These are phyloP conservation scores for Tachina fera DNA, from an alignment of 2,888 invertebrate genomes.

Conservation along the genomic window DNA sequence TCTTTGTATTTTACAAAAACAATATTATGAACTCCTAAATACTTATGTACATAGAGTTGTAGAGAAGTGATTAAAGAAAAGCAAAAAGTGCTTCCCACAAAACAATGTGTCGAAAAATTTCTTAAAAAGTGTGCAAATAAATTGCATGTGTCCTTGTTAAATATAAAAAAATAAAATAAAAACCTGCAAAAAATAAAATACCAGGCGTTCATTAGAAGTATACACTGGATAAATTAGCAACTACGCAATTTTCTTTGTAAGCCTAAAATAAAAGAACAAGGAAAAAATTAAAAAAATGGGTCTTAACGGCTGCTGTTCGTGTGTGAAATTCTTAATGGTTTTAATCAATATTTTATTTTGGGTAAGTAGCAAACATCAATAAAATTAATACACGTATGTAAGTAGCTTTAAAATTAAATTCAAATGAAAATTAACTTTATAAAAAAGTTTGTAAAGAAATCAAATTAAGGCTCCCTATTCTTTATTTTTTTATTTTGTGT, in stretches of 20 bases:
- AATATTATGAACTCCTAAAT: slow-evolving; percentile 11
- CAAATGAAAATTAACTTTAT: background rate
- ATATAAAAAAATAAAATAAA: slow-evolving; percentile 13
- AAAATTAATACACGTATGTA: background rate
- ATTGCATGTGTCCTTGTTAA: slow-evolving; percentile 11
- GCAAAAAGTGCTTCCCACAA: background rate
- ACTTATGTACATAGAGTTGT: slow-evolving; percentile 20
- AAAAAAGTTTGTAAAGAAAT: background rate
- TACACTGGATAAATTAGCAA: slow-evolving; percentile 23
- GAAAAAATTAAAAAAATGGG: slow-evolving; percentile 77
- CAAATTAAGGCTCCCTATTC: background rate
- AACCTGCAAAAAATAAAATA: slow-evolving; percentile 20
- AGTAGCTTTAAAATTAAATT: too few species aligned
- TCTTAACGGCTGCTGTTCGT: slow-evolving; percentile 82
- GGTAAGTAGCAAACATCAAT: slow-evolving; percentile 76
- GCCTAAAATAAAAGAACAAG: background rate
- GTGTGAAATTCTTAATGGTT: slow-evolving; percentile 82
- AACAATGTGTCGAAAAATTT: slow-evolving; percentile 12
- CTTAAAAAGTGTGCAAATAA: slow-evolving; percentile 2
- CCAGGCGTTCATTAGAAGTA: background rate
- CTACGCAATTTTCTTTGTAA: slow-evolving; percentile 6
- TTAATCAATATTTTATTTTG: slow-evolving; percentile 82
- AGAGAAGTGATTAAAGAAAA: slow-evolving; percentile 20
- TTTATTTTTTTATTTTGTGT: background rate
- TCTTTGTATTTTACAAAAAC: slow-evolving; percentile 1